Evolutionary conservation across 2,113 vertebrate species (phyloP).

Genomic region (Zeus faber): DNA sequence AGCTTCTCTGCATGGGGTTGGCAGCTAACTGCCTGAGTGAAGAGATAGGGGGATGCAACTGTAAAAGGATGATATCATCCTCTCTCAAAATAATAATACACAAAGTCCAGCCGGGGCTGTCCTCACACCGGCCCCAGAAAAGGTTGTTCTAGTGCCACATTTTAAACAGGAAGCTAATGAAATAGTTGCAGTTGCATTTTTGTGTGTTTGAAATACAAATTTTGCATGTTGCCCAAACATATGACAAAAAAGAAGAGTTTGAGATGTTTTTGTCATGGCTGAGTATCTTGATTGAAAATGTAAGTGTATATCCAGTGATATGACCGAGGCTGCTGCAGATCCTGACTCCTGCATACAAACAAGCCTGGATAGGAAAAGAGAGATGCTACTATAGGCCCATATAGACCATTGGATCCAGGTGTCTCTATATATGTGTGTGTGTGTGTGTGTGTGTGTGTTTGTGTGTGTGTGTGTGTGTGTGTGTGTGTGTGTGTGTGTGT

Average conservation of each 20-base stretch:
- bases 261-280: too few species aligned
- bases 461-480: neutral
- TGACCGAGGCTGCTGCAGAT: conserved; percentile 21
- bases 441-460: conserved; percentile 2
- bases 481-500: neutral
- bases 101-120: conserved; percentile 22
- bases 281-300: too few species aligned
- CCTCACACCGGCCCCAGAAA: too few species aligned
- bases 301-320: too few species aligned
- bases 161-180: conserved; percentile 32
- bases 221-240: too few species aligned
- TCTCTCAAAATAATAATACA: conserved; percentile 7
- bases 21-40: neutral
- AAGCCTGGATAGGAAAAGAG: conserved; percentile 1
- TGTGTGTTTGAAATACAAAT: too few species aligned
- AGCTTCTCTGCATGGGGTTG: conserved; percentile 12
- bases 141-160: neutral
- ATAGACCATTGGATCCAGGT: neutral
- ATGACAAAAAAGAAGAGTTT: too few species aligned
- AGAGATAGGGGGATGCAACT: neutral
- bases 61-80: conserved; percentile 4
- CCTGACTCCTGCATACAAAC: conserved; percentile 28
- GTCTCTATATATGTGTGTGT: neutral
- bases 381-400: neutral
- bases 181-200: too few species aligned